Evolutionary conservation across 1,140 invertebrate genomes (phyloP), one percentile per base, ranked within the genome.

Genomic region (Coptotermes formosanus): DNA sequence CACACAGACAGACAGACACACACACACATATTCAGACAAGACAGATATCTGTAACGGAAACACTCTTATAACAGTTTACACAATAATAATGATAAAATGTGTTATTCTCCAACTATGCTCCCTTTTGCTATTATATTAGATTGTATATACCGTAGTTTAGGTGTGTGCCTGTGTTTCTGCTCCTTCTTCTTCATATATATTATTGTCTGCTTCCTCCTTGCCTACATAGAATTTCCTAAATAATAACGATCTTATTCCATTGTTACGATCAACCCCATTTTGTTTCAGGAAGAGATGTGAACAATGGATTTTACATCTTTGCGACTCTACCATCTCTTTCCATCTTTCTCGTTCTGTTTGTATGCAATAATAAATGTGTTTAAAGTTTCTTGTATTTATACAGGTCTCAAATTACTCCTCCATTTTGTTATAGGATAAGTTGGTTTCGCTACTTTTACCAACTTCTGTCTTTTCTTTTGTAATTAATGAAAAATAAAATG

Each of bases 151-250:
- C n/a, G 8, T 75, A 75, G 64, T 30, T 2, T 75, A 64, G 59
- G 25, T n/a, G n/a, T 75, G 64, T 30, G 25, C 30, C 25, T 25
- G 64, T n/a, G 64, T 30, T 75, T 30, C 64, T 75, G 25, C 25
- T 75, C n/a, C 64, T 75, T 75, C 64, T 75, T 75, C 64, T 64
- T 75, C 64, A 75, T 75, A 75, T 75, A 75, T 75, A 75, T 75
- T 75, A 75, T 75, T 75, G 3, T 75, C 64, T 75, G 25, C n/a
- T 75, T 75, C 64, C 64, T 75, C 64, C 64, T 75, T 75, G 25
- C 25, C 64, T n/a, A 30, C 64, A 14, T 75, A n/a, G 64, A 55
- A 55, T 30, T 30, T 30, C 64, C 64, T 75, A 75, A 75, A 75
- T 75, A 75, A 75, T 75, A 25, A 75, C n/a, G 16, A 75, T 75